Base-by-base conservation (phyloP, 1,140 invertebrate species). In the Rhysida immarginata region DNA sequence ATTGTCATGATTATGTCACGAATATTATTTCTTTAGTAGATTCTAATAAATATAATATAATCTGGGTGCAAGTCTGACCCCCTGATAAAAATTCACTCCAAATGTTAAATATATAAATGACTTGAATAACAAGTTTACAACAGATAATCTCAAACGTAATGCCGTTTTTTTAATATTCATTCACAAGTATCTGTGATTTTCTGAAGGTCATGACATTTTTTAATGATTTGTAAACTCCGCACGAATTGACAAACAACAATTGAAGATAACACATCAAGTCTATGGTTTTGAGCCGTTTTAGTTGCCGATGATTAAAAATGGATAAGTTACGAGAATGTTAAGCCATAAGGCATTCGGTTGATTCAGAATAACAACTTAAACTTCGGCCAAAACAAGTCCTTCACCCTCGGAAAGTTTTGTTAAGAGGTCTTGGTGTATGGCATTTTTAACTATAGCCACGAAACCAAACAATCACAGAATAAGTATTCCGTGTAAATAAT, bases 281-380 rank as follows among this genome's bases (percentile, higher is more conserved):
- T 60, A 44, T 25, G 23, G 48, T 53, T 51, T 50, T 54, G 50
- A 5, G 16, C 29, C 29, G 29, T 35, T 35, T 35, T 16, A 16
- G 29, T 5, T 5, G 5, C 29, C 5, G 5, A 16, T 35, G 16
- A 35, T 35, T 8, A 35, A 35, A 8, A 35, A 16, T 35, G 29
- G 29, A 35, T 35, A 35, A 5, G 5, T 35, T 35, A 35, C 29
- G 16, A 35, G 16, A 35, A 35, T 35, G 29, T 35, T 35, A 35
- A 35, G 16, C 16, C 5, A 5, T 16, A 35, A 35, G 16, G 29
- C n/a, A n/a, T n/a, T 5, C 29, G 16, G 29, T 35, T 35, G 5
- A 35, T 35, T 35, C 29, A 35, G 29, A 16, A 16, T 5, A 35
- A 35, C 29, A 35, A 16, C 5, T 16, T 35, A 35, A 35, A 16